Conservation (phyloP, 64 coral and sea anemone species). For the Actinia tenebrosa region DNA sequence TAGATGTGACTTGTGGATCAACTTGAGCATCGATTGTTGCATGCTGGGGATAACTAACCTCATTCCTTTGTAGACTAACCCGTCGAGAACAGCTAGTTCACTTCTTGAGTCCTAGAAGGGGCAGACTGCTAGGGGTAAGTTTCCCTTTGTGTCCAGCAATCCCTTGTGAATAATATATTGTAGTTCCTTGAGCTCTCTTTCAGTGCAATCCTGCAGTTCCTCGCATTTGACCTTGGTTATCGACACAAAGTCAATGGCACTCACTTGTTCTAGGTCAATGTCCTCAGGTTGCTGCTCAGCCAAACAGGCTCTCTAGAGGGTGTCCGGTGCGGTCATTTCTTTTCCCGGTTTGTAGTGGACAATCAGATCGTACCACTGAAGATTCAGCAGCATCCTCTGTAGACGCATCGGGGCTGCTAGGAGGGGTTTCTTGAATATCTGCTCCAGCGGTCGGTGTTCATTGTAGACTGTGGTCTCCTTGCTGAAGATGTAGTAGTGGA, state of each 20-base stretch:
- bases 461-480: constrained; percentile 33
- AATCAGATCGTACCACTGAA: constrained; percentile 41
- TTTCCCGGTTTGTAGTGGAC: constrained; percentile 43
- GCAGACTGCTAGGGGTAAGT: background rate
- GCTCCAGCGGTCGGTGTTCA: constrained; percentile 26
- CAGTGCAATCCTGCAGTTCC: background rate
- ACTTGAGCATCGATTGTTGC: constrained; percentile 12
- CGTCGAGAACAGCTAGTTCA: constrained; percentile 32
- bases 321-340: constrained; percentile 9
- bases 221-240: constrained; percentile 10
- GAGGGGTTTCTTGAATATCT: constrained; percentile 35
- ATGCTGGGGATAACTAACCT: constrained; percentile 32
- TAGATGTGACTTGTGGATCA: constrained; percentile 30
- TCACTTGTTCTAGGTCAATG: background rate
- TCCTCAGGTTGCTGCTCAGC: background rate
- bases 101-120: constrained; percentile 25
- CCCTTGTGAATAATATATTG: constrained; percentile 23
- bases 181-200: constrained; percentile 18
- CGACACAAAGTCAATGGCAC: constrained; percentile 25
- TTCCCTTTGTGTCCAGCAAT: background rate
- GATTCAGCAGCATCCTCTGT: constrained; percentile 49
- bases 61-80: constrained; percentile 46
- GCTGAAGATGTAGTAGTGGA: constrained; percentile 45
- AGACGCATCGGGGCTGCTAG: constrained; percentile 39
- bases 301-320: background rate